Evolutionary conservation across 2,888 invertebrate species (phyloP).

Genomic region (Aradus depressus): DNA sequence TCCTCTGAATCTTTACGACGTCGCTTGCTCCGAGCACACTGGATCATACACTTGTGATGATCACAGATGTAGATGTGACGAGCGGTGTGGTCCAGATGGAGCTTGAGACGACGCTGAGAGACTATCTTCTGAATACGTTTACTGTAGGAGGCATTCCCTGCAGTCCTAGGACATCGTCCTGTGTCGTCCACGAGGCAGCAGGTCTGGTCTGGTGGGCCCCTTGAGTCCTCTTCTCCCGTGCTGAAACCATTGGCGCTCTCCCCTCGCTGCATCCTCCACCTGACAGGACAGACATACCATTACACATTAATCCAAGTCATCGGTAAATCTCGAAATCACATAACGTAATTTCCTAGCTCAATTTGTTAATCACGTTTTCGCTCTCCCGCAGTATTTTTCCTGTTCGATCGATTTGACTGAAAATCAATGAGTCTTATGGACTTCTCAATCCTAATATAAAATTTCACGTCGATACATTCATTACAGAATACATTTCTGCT

Average conservation of each 20-base stretch:
- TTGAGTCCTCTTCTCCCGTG: constrained; percentile 81
- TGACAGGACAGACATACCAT: neutral
- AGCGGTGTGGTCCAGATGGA: constrained; percentile 72
- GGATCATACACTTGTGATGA: constrained; percentile 89
- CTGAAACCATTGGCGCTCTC: constrained; percentile 72
- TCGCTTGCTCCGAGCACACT: constrained; percentile 85
- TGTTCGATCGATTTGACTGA: too few species aligned
- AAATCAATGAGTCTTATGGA: too few species aligned
- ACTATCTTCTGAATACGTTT: constrained; percentile 94
- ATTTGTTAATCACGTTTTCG: too few species aligned
- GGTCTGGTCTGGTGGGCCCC: constrained; percentile 76
- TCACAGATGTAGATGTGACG: constrained; percentile 95
- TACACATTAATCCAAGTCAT: too few species aligned
- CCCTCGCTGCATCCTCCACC: constrained; percentile 26
- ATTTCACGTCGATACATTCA: too few species aligned
- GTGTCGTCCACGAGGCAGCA: constrained; percentile 88
- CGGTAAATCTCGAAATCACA: too few species aligned
- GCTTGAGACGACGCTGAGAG: constrained; percentile 76
- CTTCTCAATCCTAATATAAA: too few species aligned
- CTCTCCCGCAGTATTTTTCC: too few species aligned
- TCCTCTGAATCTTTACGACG: constrained; percentile 82
- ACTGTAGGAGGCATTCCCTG: constrained; percentile 91
- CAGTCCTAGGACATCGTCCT: constrained; percentile 73
- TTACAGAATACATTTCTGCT: too few species aligned
- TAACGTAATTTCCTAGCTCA: too few species aligned